Evolutionary conservation across 2,797 vertebrate genomes (phyloP).

Genomic region (Bovichtus diacanthus): DNA sequence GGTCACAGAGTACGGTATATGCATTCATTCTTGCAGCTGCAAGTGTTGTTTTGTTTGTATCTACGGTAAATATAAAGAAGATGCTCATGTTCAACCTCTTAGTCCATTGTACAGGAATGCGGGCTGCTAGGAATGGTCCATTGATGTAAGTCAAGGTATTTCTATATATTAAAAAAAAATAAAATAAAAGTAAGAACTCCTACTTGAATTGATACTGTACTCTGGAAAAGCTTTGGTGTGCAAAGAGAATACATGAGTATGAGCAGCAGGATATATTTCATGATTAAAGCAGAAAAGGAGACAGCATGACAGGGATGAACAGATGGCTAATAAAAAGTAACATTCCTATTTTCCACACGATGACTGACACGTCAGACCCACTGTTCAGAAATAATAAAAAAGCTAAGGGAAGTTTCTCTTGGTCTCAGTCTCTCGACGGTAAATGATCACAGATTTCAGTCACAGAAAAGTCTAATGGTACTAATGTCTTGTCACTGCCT

Average conservation of each 20-base stretch:
- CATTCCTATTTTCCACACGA: conserved; percentile 23
- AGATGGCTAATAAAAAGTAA: conserved; percentile 41
- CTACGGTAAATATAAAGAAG: background rate
- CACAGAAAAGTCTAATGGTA: background rate
- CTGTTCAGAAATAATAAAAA: conserved; percentile 4
- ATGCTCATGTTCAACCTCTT: background rate
- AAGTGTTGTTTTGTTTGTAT: background rate
- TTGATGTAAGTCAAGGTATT: background rate
- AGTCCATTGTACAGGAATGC: background rate
- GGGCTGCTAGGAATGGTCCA: background rate
- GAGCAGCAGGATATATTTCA: conserved; percentile 20
- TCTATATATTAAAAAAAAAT: background rate
- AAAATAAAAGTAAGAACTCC: background rate
- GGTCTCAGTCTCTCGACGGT: background rate
- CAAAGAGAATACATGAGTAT: conserved; percentile 4
- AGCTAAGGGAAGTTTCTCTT: background rate
- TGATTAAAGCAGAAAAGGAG: conserved; percentile 27
- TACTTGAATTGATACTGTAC: background rate
- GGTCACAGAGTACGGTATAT: background rate
- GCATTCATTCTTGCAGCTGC: background rate
- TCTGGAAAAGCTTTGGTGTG: background rate
- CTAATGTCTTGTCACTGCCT: background rate
- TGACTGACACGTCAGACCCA: conserved; percentile 30
- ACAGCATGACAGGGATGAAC: conserved; percentile 7
- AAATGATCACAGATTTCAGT: conserved; percentile 14